A percentile compares a stretch with the other conserved stretches of the same genome.
Evolutionary conservation across 2,797 vertebrate genomes (phyloP).

Genomic region (Ctenosaura bakeri): DNA sequence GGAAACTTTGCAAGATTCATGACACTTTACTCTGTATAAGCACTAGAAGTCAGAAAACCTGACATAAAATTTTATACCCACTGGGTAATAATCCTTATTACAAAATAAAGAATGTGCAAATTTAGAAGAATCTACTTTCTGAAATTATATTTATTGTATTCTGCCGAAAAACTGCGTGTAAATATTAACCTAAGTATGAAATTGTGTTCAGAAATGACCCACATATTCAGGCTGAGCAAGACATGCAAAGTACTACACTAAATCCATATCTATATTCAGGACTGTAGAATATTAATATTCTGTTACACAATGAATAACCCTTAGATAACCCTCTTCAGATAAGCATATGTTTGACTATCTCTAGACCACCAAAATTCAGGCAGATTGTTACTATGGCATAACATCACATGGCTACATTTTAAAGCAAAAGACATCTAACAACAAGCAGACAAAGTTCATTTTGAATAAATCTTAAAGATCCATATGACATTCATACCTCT

Average conservation of each 20-base stretch:
- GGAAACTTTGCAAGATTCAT: conserved; percentile 14
- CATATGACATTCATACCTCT: neutral
- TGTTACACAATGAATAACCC: neutral
- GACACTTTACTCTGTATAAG: conserved; percentile 28
- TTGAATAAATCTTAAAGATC: conserved; percentile 14
- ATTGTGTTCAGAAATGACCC: neutral
- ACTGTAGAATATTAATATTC: neutral
- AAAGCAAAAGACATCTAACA: neutral
- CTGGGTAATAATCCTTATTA: neutral
- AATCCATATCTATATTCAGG: neutral
- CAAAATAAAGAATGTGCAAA: neutral
- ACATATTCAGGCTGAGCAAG: neutral
- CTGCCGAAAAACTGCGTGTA: neutral
- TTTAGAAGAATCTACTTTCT: neutral
- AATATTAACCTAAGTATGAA: neutral
- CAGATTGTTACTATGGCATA: neutral
- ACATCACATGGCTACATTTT: neutral
- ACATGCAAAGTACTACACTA: neutral
- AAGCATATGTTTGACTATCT: neutral
- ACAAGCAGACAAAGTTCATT: neutral
- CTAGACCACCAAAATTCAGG: neutral
- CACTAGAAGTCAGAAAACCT: conserved; percentile 47
- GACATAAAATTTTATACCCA: conserved; percentile 52
- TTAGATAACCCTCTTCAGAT: neutral
- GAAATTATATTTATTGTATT: neutral